Percentiles rank a stretch among this genome's conserved stretches.
Conservation (phyloP, 1,140 invertebrate species). For the Drosophila subobscura region DNA sequence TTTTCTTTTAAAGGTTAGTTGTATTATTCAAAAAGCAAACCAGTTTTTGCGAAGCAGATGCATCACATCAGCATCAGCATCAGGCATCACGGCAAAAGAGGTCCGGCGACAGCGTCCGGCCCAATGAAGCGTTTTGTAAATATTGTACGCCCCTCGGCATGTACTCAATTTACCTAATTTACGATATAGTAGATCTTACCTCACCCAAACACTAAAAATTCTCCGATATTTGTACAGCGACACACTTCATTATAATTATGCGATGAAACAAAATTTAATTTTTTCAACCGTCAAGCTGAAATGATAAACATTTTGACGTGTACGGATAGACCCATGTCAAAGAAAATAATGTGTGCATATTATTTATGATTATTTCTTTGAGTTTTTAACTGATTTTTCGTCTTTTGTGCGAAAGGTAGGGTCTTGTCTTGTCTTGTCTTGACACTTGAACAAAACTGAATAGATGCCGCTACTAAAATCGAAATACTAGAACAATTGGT, state of each 20-base stretch:
- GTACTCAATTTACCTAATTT: conserved; percentile 43
- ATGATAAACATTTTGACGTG: neutral
- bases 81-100: conserved; percentile 37
- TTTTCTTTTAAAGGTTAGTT: conserved; percentile 60
- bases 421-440: too few relatives aligned
- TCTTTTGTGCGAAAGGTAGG: neutral
- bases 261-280: conserved; percentile 7
- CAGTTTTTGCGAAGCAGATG: conserved; percentile 45
- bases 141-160: conserved; percentile 7
- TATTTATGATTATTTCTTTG: conserved; percentile 1
- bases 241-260: neutral
- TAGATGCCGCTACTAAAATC: too few relatives aligned
- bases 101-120: conserved; percentile 29
- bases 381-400: neutral
- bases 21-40: conserved; percentile 64
- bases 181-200: conserved; percentile 51
- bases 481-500: too few relatives aligned
- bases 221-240: neutral
- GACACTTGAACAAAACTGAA: too few relatives aligned
- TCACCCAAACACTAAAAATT: conserved; percentile 7
- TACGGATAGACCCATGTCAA: neutral
- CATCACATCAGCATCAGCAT: conserved; percentile 36
- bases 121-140: conserved; percentile 24
- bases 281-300: neutral
- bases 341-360: neutral